Evolutionary conservation across 2,888 invertebrate species (phyloP).

Genomic region (Neoitamus cyanurus): DNA sequence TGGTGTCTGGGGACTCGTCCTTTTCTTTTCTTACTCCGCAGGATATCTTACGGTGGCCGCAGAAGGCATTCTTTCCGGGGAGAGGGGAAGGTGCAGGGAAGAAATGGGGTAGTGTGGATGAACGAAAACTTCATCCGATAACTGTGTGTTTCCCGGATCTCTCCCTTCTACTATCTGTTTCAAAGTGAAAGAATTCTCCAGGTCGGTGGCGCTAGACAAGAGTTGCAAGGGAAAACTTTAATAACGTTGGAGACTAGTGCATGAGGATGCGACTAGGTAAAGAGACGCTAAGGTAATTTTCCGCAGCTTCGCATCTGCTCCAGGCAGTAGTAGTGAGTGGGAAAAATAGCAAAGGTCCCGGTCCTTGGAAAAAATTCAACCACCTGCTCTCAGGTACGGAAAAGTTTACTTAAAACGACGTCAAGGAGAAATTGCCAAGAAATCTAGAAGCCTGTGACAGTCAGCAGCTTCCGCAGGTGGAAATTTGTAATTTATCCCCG

Average conservation of each 20-base stretch:
- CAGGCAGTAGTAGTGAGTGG: neutral
- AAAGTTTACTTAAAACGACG: neutral
- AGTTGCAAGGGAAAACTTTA: conserved; percentile 38
- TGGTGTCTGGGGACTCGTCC: neutral
- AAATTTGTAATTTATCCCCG: conserved; percentile 26
- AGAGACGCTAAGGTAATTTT: neutral
- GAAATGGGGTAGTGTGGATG: neutral
- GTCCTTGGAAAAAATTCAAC: neutral
- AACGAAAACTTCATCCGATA: conserved; percentile 6
- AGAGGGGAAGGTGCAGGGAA: neutral
- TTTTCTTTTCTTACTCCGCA: neutral
- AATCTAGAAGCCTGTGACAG: conserved; percentile 23
- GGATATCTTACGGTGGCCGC: neutral
- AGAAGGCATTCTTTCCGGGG: neutral
- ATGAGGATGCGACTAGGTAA: neutral
- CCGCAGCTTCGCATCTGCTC: neutral
- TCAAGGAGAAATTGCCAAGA: neutral
- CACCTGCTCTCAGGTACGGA: conserved; percentile 25
- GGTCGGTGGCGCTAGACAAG: conserved; percentile 36
- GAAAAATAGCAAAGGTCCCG: neutral
- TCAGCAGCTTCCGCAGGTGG: neutral
- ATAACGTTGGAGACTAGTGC: conserved; percentile 26
- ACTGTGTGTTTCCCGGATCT: neutral
- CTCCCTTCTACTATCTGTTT: conserved; percentile 22
- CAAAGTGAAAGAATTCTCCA: conserved; percentile 36